Base-by-base conservation (phyloP, 2,113 vertebrate genomes). In the Tringa solitaria region DNA sequence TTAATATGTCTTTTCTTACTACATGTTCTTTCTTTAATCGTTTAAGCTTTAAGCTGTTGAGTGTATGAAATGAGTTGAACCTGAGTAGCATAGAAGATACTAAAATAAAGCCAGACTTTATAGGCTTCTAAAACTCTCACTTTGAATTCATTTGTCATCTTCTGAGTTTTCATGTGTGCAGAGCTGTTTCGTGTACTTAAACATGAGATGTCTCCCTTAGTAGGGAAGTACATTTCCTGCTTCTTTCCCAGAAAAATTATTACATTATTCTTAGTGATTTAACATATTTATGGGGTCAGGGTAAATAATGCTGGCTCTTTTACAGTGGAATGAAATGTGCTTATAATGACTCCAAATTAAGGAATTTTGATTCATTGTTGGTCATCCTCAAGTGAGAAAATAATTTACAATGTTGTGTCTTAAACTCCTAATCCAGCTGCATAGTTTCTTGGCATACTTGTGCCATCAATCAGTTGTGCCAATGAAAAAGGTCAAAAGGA, bases 1-100 rank as follows among this genome's bases (percentile, higher is more conserved):
- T 94, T 96, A 96, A 95, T 94, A 78, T 77, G 43, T 91, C 93
- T 94, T 87, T 83, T 88, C 93, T 50, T 78, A 64, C 74, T 84
- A 20, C 8, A 6, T 88, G 64, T 92, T 72, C 64, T 95, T 95
- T 92, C 73, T 93, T 84, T 92, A 97, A 97, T 96, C 0, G 3
- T 96, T 97, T 96, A 95, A 95, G 56, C 48, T 95, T 95, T 88
- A 96, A 92, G 82, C 60, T 96, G 61, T 91, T 97, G 77, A 93
- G 76, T 95, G 95, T 95, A 91, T 91, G 94, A 95, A 96, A 96
- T 94, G 21, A 93, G 90, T 96, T 91, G 95, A 91, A 95, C 76
- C 78, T 94, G 67, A 96, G 69, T 84, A 91, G 76, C 85, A 73
- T 48, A 85, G 76, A 81, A 93, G 67, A 59, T 41, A 28, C 26